Base-by-base conservation (phyloP, 2,113 vertebrate genomes). In the Hippocampus guttulatus region DNA sequence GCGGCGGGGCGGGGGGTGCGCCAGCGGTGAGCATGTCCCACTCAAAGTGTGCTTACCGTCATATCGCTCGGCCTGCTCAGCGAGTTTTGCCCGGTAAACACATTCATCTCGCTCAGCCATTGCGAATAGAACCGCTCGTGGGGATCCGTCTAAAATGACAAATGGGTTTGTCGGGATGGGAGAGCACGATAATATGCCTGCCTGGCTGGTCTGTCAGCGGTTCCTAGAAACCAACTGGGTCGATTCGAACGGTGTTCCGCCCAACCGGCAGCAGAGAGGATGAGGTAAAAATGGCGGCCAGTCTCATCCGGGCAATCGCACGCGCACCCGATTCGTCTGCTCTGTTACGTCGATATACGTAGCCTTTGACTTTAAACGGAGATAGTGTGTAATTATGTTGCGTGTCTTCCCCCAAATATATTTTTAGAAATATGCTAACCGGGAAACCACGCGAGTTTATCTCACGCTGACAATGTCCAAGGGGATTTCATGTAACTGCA, bases 21-120 rank as follows among this genome's bases (percentile, higher is more conserved):
- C 68, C 45, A 75, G 65, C 70, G 63, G 73, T 47, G 71, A 81
- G 83, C 73, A 75, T 64, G 71, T 80, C 75, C 81, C 78, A 40
- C 45, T 64, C 75, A 15, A 54, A 70, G 61, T 54, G 43, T 52
- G 2, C 90, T 95, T 93, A 98, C 96, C 96, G 91, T 98, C 96
- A 80, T 98, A 98, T 92, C 96, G 91, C 91, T 98, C 96, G 51
- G 95, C 96, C 90, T 98, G 96, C 85, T 98, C 96, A 81, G 96
- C 96, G 75, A 98, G 94, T 88, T 98, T 98, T 81, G 96, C 96
- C 92, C 97, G 94, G 85, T 96, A 98, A 83, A 98, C 96, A 82
- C 93, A 91, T 82, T 96, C 94, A 78, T 96, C 96, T 92, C 95
- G 94, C 79, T 96, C 95, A 91, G 92, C 95, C 96, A 98, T 98